Evolutionary conservation across 2,113 vertebrate genomes (phyloP).

Genomic region (Pseudois nayaur): DNA sequence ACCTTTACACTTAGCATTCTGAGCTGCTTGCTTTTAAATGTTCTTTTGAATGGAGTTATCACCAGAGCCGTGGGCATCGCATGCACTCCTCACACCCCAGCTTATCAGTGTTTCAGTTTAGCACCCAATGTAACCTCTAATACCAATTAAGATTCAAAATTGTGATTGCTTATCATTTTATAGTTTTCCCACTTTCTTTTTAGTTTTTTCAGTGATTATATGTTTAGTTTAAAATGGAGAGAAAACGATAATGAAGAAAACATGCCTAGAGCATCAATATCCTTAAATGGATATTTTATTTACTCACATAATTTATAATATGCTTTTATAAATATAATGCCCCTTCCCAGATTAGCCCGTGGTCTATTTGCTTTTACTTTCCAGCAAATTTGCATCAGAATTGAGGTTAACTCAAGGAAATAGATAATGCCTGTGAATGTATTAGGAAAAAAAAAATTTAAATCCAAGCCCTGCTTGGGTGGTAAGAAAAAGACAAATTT

Average conservation of each 20-base stretch:
- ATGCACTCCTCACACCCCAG: neutral
- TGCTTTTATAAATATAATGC: neutral
- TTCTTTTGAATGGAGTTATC: neutral
- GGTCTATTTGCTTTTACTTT: neutral
- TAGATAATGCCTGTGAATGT: neutral
- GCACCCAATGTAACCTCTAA: neutral
- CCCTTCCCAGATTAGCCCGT: neutral
- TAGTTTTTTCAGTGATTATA: neutral
- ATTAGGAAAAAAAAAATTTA: neutral
- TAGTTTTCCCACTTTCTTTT: slow-evolving; percentile 22
- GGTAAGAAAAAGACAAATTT: neutral
- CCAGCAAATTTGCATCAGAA: neutral
- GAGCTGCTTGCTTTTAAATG: neutral
- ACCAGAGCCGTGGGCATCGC: neutral
- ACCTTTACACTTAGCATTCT: neutral
- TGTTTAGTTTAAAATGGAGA: slow-evolving; percentile 20
- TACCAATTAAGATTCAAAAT: neutral
- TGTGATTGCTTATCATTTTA: neutral
- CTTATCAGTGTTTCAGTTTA: neutral
- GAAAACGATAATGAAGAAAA: neutral
- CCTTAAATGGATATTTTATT: neutral
- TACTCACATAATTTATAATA: neutral
- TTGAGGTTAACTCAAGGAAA: neutral
- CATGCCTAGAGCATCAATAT: neutral
- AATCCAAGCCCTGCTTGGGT: neutral